These are phyloP conservation scores for Spilogale gracilis DNA, from an alignment of 2,113 vertebrate genomes.

Conservation along the genomic window DNA sequence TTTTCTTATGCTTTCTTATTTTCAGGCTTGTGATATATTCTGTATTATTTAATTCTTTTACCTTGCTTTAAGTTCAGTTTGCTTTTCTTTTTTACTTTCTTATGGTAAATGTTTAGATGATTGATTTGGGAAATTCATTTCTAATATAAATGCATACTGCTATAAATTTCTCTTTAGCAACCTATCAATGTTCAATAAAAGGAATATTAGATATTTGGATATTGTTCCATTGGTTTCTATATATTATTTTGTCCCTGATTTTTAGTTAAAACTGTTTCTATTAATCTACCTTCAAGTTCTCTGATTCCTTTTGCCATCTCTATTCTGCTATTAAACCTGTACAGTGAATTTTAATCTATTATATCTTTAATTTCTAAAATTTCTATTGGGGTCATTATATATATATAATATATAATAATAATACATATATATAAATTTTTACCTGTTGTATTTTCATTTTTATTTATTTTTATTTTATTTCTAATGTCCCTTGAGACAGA, in stretches of 20 bases:
- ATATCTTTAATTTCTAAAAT: too few relatives aligned
- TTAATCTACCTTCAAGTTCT: too few relatives aligned
- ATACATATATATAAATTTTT: neutral
- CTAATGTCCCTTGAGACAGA: neutral
- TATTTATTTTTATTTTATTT: neutral
- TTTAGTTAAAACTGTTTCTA: neutral
- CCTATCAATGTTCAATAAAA: neutral
- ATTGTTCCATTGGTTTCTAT: neutral
- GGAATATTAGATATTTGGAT: neutral
- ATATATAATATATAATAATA: too few relatives aligned
- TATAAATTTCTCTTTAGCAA: neutral
- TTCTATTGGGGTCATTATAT: too few relatives aligned
- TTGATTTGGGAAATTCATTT: neutral
- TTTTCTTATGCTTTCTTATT: neutral
- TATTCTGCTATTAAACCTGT: too few relatives aligned
- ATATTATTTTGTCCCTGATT: neutral
- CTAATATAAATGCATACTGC: neutral
- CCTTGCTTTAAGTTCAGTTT: neutral
- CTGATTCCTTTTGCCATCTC: too few relatives aligned
- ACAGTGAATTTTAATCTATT: too few relatives aligned
- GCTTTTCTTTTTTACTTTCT: neutral
- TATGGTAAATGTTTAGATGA: neutral
- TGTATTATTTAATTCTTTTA: constrained; percentile 19
- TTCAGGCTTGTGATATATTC: neutral
- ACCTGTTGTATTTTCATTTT: neutral